Base-by-base conservation (phyloP, 2,797 vertebrate species). In the Siniperca obscura region DNA sequence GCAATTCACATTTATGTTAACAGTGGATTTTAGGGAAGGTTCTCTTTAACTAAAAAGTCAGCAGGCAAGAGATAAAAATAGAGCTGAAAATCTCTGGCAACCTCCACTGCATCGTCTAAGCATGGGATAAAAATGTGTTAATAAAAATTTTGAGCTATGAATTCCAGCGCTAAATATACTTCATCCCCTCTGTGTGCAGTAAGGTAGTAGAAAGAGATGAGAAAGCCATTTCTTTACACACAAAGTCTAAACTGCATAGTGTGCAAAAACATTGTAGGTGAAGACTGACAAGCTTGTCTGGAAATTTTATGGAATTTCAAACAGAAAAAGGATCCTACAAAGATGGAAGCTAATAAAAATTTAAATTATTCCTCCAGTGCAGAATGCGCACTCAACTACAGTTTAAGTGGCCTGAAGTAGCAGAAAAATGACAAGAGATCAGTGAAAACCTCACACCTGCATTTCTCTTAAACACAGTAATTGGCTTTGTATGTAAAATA, bases 241-340 rank as follows among this genome's bases (percentile, higher is more conserved):
- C 83, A 86, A 86, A 89, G 59, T 61, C 30, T 72, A 65, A 82
- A 86, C 64, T 84, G 86, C 85, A 70, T 2, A 59, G 80, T 78
- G 73, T 81, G 89, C 86, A 86, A 70, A 84, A 87, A 86, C 75
- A 88, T 50, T 80, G 78, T 70, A 78, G 70, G 70, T 57, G 56
- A 74, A 82, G 68, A 86, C 72, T 81, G 87, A 84, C 84, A 85
- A 59, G 72, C 70, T 72, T 64, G 61, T 87, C 77, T 67, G 59
- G 77, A 73, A 42, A 66, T 82, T 22, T 87, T 78, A 89, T 88
- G 85, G 79, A 76, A 81, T 80, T 86, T 84, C 75, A 76, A 83
- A 84, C 42, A 66, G 62, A 74, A 78, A 70, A 81, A 52, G 52
- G 74, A 76, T 78, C 70, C 57, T 61, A 50, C 59, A 56, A 74